Conservation (phyloP, 2,113 vertebrate species). For the Cinclus cinclus region DNA sequence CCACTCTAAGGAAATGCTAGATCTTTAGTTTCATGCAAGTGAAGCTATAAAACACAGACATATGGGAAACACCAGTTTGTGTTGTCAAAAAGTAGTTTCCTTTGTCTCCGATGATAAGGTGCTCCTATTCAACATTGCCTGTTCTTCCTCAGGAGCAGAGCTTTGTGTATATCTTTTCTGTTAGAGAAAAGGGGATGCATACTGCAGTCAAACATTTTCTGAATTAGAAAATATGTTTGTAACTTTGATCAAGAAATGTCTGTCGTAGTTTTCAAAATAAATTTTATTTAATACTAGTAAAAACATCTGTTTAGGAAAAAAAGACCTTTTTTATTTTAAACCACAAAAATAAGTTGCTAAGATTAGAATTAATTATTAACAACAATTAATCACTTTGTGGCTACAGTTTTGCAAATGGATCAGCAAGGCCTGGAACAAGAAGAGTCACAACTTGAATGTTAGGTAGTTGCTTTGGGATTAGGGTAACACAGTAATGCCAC, state of each 20-base stretch:
- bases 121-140: background rate
- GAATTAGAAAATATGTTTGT: background rate
- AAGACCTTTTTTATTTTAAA: background rate
- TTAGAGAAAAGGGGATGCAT: background rate
- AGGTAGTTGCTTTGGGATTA: background rate
- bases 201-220: background rate
- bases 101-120: background rate
- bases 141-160: background rate
- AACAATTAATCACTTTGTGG: background rate
- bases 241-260: background rate
- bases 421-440: background rate
- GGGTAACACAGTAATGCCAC: background rate
- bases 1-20: background rate
- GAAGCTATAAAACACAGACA: background rate
- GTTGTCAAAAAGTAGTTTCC: background rate
- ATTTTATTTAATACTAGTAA: background rate
- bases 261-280: background rate
- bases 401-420: background rate
- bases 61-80: background rate
- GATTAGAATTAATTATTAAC: background rate
- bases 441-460: too few species aligned
- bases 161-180: background rate
- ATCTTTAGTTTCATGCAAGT: background rate
- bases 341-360: background rate
- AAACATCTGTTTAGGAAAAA: background rate